A percentile compares a stretch with the other conserved stretches of the same genome.
These are phyloP conservation scores for Eucidaris tribuloides DNA, from an alignment of 35 echinoderm and acorn worm species.

Conservation along the genomic window DNA sequence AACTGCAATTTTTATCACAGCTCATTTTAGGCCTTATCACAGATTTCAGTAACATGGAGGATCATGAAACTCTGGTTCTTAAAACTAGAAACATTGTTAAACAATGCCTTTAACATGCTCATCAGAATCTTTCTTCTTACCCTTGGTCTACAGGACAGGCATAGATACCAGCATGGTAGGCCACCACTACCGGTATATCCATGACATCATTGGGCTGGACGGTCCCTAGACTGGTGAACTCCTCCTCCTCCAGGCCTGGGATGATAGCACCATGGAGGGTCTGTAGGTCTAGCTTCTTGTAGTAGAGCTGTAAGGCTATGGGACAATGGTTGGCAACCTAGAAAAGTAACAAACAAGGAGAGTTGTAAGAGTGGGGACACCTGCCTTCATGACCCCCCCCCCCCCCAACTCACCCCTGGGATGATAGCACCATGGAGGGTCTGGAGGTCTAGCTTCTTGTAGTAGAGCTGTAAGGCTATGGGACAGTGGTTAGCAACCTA, in stretches of 20 bases:
- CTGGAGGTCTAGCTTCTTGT: conserved; percentile 83
- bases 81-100: neutral
- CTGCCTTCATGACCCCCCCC: too few relatives aligned
- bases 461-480: conserved; percentile 75
- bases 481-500: conserved; percentile 85
- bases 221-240: conserved; percentile 54
- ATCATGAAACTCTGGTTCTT: neutral
- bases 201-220: conserved; percentile 55
- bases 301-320: conserved; percentile 75
- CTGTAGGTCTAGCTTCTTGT: conserved; percentile 83
- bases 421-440: conserved; percentile 61
- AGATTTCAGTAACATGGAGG: too few relatives aligned
- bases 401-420: conserved; percentile 64
- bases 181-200: conserved; percentile 83
- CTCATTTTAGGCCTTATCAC: too few relatives aligned
- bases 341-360: too few relatives aligned
- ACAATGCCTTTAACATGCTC: neutral
- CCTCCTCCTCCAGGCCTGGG: conserved; percentile 70
- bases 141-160: conserved; percentile 85
- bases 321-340: conserved; percentile 84
- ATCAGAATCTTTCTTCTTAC: conserved; percentile 42
- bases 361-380: too few relatives aligned
- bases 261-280: conserved; percentile 61
- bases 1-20: too few relatives aligned
- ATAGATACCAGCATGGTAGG: conserved; percentile 92